These are phyloP conservation scores for Cyanoramphus novaezelandiae DNA, from an alignment of 2,113 vertebrate genomes.

Conservation along the genomic window DNA sequence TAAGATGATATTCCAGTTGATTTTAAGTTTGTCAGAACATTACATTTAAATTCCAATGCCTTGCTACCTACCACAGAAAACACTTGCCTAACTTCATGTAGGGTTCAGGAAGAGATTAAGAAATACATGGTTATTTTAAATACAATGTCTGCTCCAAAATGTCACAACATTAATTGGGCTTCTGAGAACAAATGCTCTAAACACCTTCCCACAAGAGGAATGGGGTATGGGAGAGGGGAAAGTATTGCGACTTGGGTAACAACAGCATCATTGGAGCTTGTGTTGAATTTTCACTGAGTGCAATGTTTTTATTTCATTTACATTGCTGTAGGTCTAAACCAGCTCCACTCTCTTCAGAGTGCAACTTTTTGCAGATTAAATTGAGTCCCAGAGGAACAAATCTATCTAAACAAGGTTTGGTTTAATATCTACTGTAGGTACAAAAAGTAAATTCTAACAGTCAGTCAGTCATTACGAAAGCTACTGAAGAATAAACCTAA, in stretches of 20 bases:
- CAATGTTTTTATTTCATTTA: background rate
- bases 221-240: background rate
- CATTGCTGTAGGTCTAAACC: background rate
- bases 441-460: constrained; percentile 1
- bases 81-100: background rate
- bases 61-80: background rate
- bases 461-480: background rate
- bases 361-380: background rate
- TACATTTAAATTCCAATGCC: background rate
- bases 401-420: background rate
- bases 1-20: background rate
- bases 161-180: background rate
- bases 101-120: background rate
- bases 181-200: background rate
- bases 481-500: background rate
- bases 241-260: background rate
- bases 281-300: background rate
- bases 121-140: constrained; percentile 20
- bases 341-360: background rate
- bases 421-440: background rate
- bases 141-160: background rate
- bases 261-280: background rate
- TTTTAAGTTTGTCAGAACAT: background rate
- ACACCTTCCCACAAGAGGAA: background rate
- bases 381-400: background rate